phyloP scores from a whole-genome alignment of 53 echinoderm and acorn worm genomes.

The Luidia sarsii region DNA sequence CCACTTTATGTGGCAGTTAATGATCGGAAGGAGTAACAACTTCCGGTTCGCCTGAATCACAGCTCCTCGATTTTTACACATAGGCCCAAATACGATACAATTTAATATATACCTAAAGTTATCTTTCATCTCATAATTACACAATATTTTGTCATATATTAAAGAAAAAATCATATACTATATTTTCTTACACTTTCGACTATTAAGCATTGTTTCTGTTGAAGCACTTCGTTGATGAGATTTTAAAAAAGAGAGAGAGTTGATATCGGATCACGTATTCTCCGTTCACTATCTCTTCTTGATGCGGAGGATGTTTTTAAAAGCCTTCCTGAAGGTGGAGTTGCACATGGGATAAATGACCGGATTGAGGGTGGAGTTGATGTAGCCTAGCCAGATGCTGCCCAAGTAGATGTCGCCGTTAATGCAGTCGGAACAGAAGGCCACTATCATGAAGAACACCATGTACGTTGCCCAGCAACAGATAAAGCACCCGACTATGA shows the following conservation, averaged over 20 bases:
- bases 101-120: too few species aligned
- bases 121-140: too few species aligned
- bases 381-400: conserved; percentile 91
- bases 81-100: too few species aligned
- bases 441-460: conserved; percentile 86
- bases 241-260: not conserved
- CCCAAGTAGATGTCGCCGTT: conserved; percentile 68
- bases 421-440: conserved; percentile 75
- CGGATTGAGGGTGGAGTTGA: conserved; percentile 94
- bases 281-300: conserved; percentile 7
- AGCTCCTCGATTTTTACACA: too few species aligned
- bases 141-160: too few species aligned
- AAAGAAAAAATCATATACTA: too few species aligned
- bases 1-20: too few species aligned
- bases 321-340: conserved; percentile 89
- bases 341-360: conserved; percentile 96
- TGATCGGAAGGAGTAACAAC: too few species aligned
- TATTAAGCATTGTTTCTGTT: too few species aligned
- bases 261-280: not conserved
- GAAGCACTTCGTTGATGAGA: not conserved
- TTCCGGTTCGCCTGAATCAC: too few species aligned
- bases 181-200: too few species aligned
- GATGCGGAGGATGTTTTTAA: conserved; percentile 78
- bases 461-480: conserved; percentile 95
- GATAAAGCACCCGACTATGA: conserved; percentile 93